These are phyloP conservation scores for Aphaenogaster ashmeadi DNA, from an alignment of 1,140 invertebrate species.

Conservation along the genomic window DNA sequence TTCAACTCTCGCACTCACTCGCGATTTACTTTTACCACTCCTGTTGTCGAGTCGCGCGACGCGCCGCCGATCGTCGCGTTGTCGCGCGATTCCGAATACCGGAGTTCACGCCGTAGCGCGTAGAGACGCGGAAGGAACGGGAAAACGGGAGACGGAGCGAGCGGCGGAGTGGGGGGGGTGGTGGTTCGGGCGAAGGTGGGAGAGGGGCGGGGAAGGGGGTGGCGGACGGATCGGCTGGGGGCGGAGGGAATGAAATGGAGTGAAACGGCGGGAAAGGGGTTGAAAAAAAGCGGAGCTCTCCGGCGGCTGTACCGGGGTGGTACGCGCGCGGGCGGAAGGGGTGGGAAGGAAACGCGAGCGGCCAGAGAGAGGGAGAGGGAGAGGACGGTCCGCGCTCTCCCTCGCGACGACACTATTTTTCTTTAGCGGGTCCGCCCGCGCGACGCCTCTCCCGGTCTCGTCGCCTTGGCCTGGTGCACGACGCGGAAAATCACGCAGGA, in stretches of 20 bases:
- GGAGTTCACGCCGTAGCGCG: conserved; percentile 70
- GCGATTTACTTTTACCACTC: too few relatives aligned
- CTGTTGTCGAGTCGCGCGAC: conserved; percentile 41
- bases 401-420: not conserved
- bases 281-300: not conserved
- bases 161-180: not conserved
- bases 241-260: not conserved
- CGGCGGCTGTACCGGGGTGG: not conserved
- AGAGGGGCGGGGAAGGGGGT: not conserved
- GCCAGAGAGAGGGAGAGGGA: not conserved
- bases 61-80: conserved; percentile 64
- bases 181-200: conserved; percentile 14
- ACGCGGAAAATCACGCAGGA: conserved; percentile 37
- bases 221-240: not conserved
- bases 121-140: conserved; percentile 67
- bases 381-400: not conserved
- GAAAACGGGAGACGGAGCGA: conserved; percentile 22
- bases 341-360: conserved; percentile 54
- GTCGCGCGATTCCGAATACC: conserved; percentile 57
- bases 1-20: conserved; percentile 35
- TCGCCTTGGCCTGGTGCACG: not conserved
- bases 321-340: conserved; percentile 34
- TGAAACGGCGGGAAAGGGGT: conserved; percentile 10
- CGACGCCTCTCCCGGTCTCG: not conserved
- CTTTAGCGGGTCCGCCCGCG: not conserved